Base-by-base conservation (phyloP, 2,113 vertebrate species). In the Odontophorus gujanensis region DNA sequence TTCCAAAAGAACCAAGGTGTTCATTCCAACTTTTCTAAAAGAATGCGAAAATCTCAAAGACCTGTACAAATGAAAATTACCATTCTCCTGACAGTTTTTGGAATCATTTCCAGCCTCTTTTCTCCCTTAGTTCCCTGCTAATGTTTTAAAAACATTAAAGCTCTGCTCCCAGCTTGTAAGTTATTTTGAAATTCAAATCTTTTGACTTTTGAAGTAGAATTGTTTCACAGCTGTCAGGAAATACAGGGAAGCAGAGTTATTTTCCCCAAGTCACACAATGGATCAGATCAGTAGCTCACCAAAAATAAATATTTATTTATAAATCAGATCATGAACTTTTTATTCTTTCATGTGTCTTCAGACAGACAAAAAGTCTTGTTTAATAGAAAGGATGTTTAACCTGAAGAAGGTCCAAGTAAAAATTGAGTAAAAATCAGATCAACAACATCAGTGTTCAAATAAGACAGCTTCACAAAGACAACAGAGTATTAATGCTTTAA, bases 181-280 rank as follows among this genome's bases (percentile, higher is more conserved):
- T 87, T 91, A 95, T 95, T 95, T 96, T 92, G 92, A 96, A 96
- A 94, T 96, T 95, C 95, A 96, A 95, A 96, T 96, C 43, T 20
- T 73, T 40, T 68, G 40, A 91, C 74, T 95, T 96, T 81, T 94
- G 95, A 96, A 92, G 91, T 89, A 87, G 74, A 92, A 95, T 95
- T 79, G 74, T 89, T 94, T 87, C 87, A 78, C 81, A 94, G 87
- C 74, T 96, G 91, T 92, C 91, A 93, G 87, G 72, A 96, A 96
- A 83, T 59, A 71, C 1, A 83, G 50, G 32, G 67, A 91, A 32
- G 85, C 59, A 86, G 25, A 76, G 25, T 28, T 87, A 42, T 87
- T 93, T 91, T 80, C 81, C 88, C 76, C 65, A 90, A 92, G 65
- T 88, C 82, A 85, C 82, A 85, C 28, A 94, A 91, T 62, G 59